Percentiles rank a stretch among this genome's conserved stretches.
phyloP scores from a whole-genome alignment of 2,888 invertebrate genomes.

The Cheilosia urbana region DNA sequence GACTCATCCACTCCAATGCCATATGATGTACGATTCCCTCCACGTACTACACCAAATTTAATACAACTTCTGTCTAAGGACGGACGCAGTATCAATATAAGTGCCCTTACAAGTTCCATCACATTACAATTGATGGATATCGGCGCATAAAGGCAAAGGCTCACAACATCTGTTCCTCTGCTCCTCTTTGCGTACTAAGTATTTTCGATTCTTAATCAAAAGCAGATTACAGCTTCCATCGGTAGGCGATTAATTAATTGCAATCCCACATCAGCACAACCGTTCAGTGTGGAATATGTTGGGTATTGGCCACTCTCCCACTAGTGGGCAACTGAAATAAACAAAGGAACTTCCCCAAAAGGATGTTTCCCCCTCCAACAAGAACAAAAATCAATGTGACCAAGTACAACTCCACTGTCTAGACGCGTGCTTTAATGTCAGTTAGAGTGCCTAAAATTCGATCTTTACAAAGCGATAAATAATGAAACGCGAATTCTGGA shows the following conservation, averaged over 20 bases:
- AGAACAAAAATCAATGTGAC: not conserved
- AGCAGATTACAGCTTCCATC: conserved; percentile 52
- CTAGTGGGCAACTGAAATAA: not conserved
- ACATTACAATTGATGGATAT: conserved; percentile 8
- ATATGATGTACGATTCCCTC: too few relatives aligned
- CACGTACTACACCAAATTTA: too few relatives aligned
- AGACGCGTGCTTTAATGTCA: conserved; percentile 45
- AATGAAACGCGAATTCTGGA: conserved; percentile 36
- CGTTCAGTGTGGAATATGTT: conserved; percentile 21
- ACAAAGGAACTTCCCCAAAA: not conserved
- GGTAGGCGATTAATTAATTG: conserved; percentile 53
- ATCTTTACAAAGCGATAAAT: conserved; percentile 29
- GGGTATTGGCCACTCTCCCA: conserved; percentile 2
- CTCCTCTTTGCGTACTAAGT: not conserved
- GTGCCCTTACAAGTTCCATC: not conserved
- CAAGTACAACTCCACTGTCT: conserved; percentile 36
- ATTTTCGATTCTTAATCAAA: conserved; percentile 44
- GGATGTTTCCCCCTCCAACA: not conserved
- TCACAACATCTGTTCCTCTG: conserved; percentile 14
- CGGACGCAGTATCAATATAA: not conserved
- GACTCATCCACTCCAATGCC: too few relatives aligned
- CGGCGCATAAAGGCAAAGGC: too few relatives aligned
- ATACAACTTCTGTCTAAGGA: not conserved
- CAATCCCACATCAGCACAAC: conserved; percentile 30
- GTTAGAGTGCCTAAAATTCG: conserved; percentile 29